Base-by-base conservation (phyloP, 2,113 vertebrate species). In the Motacilla alba region DNA sequence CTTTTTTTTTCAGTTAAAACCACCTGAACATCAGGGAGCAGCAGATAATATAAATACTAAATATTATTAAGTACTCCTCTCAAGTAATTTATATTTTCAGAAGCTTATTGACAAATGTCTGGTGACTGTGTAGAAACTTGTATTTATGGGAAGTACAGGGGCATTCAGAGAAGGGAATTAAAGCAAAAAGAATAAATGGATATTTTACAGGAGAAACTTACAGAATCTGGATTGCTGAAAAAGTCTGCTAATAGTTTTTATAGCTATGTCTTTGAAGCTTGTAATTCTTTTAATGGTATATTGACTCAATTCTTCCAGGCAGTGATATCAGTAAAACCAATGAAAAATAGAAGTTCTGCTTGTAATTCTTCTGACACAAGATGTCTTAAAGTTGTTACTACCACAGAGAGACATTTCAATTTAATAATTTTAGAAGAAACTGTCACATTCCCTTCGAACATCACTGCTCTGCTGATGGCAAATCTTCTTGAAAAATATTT, bases 101-200 rank as follows among this genome's bases (percentile, higher is more conserved):
- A 60, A 94, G 85, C 76, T 94, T 79, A 58, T 75, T 86, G 62
- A 87, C 82, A 93, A 93, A 92, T 73, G 67, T 81, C 95, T 97
- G 79, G 58, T 85, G 79, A 74, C 66, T 93, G 73, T 93, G 70
- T 91, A 89, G 78, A 91, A 94, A 93, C 53, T 52, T 52, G 27
- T 67, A 37, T 70, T 66, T 75, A 16, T 74, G 27, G 39, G 75
- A 84, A 91, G 27, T 59, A 83, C 23, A 78, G 67, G 9, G 68
- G 33, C 27, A 60, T 47, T 87, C 52, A 68, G 64, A 85, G 49
- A 70, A 26, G 44, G 26, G 26, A 91, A 83, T 41, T 60, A 26
- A 55, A 69, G 50, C 37, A 72, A 33, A 70, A 47, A 55, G 7
- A 50, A 62, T 43, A 77, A 77, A 70, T n/a, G 30, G 24, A n/a